Evolutionary conservation across 2,797 vertebrate species (phyloP).

Genomic region (Phrynocephalus guinanensis): DNA sequence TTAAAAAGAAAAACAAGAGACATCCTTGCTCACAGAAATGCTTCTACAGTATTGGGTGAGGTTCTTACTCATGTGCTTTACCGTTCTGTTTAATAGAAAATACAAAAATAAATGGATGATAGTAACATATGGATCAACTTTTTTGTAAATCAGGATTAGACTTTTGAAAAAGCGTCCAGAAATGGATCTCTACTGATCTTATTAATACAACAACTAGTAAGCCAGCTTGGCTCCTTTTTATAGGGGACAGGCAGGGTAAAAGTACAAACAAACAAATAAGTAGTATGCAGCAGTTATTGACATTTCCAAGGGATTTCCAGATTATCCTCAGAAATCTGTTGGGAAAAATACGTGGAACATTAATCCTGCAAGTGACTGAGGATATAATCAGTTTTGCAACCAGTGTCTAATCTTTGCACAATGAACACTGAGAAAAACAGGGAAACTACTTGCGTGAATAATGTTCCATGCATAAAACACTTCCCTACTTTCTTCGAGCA

Average conservation of each 20-base stretch:
- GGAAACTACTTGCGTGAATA: too few species aligned
- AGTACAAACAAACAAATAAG: background rate
- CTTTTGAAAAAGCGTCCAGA: background rate
- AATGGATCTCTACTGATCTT: background rate
- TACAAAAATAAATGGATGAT: background rate
- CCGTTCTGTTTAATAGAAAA: background rate
- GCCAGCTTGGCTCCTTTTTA: too few species aligned
- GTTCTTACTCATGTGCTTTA: background rate
- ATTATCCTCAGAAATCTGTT: too few species aligned
- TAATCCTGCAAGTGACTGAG: too few species aligned
- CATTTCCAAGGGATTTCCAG: background rate
- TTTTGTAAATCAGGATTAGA: background rate
- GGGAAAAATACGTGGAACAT: background rate
- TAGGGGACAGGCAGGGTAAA: background rate
- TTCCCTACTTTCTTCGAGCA: too few species aligned
- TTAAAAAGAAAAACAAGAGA: too few species aligned
- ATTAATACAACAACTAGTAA: too few species aligned
- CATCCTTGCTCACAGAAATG: background rate
- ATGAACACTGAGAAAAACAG: too few species aligned
- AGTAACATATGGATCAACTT: background rate
- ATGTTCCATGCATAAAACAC: too few species aligned
- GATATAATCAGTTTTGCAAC: too few species aligned
- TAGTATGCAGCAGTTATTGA: background rate
- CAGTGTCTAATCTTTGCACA: too few species aligned
- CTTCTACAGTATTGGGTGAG: background rate